Conservation (phyloP, 2,797 vertebrate genomes). For the Amblyraja radiata region DNA sequence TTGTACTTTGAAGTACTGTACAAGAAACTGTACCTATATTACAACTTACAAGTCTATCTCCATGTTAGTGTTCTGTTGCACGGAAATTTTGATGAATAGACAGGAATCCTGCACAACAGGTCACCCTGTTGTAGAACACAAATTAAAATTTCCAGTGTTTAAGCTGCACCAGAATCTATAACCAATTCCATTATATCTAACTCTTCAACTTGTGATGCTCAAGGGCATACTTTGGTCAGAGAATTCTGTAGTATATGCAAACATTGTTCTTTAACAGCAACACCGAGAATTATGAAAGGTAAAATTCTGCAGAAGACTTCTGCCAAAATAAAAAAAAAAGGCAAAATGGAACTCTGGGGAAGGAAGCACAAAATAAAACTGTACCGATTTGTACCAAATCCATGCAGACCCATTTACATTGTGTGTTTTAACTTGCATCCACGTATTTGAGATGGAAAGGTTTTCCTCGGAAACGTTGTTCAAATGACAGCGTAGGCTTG, state of each 20-base stretch:
- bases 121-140: constrained; percentile 1
- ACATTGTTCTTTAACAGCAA: constrained; percentile 10
- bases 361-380: constrained; percentile 9
- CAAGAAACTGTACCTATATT: constrained; percentile 33
- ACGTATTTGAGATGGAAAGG: not conserved
- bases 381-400: not conserved
- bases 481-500: not conserved
- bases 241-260: constrained; percentile 12
- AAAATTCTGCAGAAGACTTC: not conserved
- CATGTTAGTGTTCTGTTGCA: constrained; percentile 12
- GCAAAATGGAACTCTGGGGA: not conserved
- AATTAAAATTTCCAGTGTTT: not conserved
- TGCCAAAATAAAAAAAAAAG: not conserved
- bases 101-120: constrained; percentile 29
- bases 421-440: not conserved
- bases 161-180: not conserved
- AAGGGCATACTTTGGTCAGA: constrained; percentile 35
- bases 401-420: not conserved
- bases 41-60: constrained; percentile 8
- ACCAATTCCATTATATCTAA: not conserved
- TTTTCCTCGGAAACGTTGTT: not conserved
- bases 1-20: constrained; percentile 35
- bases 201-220: not conserved
- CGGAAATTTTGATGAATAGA: not conserved
- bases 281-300: not conserved